These are phyloP conservation scores for Creontiades dilutus DNA, from an alignment of 2,888 invertebrate genomes.

Conservation along the genomic window DNA sequence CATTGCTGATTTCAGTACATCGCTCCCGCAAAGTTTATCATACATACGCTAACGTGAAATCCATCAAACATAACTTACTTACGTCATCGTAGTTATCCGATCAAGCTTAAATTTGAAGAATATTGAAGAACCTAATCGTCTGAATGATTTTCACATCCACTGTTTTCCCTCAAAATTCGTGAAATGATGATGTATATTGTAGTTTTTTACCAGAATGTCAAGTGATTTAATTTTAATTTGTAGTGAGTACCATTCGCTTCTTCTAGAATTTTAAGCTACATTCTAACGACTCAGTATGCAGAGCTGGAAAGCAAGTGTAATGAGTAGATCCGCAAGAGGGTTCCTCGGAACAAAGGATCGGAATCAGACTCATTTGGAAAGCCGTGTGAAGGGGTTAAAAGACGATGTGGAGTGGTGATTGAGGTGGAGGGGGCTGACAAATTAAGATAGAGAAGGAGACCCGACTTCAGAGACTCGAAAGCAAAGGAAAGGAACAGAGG, in stretches of 20 bases:
- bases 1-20: too few species aligned
- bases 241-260: neutral
- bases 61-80: too few species aligned
- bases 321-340: neutral
- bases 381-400: conserved; percentile 1
- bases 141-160: too few species aligned
- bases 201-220: neutral
- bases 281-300: neutral
- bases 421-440: conserved; percentile 39
- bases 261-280: neutral
- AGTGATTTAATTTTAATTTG: neutral
- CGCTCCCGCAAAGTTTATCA: too few species aligned
- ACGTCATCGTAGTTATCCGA: too few species aligned
- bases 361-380: conserved; percentile 36
- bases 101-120: too few species aligned
- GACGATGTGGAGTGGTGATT: neutral
- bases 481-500: neutral
- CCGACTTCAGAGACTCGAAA: conserved; percentile 13
- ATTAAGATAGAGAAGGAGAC: conserved; percentile 36
- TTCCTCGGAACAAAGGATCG: conserved; percentile 8
- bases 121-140: too few species aligned
- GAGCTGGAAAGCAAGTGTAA: neutral
- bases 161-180: too few species aligned
- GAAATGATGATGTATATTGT: too few species aligned
- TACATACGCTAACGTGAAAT: too few species aligned